Evolutionary conservation across 2,797 vertebrate genomes (phyloP).

Genomic region (Mallotus villosus): DNA sequence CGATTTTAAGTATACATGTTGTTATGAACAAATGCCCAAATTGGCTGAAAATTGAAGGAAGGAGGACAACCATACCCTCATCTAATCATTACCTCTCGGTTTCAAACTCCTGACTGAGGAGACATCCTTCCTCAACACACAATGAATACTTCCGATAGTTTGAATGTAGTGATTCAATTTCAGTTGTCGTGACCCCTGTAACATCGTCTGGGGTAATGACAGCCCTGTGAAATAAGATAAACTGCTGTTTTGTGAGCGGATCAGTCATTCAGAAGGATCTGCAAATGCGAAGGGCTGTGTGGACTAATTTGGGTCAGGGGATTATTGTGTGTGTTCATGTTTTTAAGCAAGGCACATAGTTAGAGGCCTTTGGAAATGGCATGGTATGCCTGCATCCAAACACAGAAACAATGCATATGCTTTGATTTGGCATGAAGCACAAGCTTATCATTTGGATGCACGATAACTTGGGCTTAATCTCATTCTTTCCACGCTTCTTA

Average conservation of each 20-base stretch:
- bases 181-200: constrained; percentile 34
- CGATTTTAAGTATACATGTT: too few species aligned
- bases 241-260: constrained; percentile 43
- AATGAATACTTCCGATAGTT: constrained; percentile 12
- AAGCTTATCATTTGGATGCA: constrained; percentile 18
- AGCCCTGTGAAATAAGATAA: constrained; percentile 45
- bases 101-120: too few species aligned
- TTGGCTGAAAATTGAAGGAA: too few species aligned
- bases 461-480: background rate
- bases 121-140: too few species aligned
- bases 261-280: constrained; percentile 42
- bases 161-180: constrained; percentile 47
- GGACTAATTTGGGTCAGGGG: constrained; percentile 19
- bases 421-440: constrained; percentile 6
- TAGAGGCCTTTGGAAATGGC: constrained; percentile 21
- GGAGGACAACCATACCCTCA: too few species aligned
- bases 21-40: too few species aligned
- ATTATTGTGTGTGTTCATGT: constrained; percentile 26
- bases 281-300: constrained; percentile 27
- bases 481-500: constrained; percentile 3
- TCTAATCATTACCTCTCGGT: too few species aligned
- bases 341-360: constrained; percentile 15
- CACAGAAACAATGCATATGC: background rate
- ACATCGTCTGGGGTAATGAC: constrained; percentile 21
- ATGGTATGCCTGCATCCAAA: background rate